phyloP scores from a whole-genome alignment of 2,113 vertebrate genomes.

The Trinectes maculatus region DNA sequence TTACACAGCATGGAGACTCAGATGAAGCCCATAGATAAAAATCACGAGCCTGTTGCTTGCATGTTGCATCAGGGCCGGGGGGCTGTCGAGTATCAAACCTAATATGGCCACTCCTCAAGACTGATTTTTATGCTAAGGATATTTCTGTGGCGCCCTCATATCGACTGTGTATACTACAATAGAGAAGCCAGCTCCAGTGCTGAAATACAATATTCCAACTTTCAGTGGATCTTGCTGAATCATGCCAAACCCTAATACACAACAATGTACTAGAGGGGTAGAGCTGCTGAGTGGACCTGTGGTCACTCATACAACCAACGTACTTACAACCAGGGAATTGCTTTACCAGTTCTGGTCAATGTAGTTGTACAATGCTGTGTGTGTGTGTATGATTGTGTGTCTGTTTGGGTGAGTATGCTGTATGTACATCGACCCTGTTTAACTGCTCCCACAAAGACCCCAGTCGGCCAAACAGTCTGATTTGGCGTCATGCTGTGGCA shows the following conservation, averaged over 20 bases:
- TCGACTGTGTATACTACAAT: neutral
- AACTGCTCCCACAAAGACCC: constrained; percentile 22
- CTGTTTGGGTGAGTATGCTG: constrained; percentile 3
- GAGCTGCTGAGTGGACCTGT: constrained; percentile 21
- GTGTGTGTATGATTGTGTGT: neutral
- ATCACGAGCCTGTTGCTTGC: constrained; percentile 42
- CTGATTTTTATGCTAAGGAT: neutral
- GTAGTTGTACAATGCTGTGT: constrained; percentile 20
- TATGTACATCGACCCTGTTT: neutral
- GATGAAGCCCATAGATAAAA: constrained; percentile 13
- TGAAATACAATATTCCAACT: too few relatives aligned
- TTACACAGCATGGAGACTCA: constrained; percentile 32
- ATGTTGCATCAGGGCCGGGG: constrained; percentile 48
- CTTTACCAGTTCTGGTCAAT: constrained; percentile 47
- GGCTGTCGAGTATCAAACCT: constrained; percentile 14
- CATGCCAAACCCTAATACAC: neutral
- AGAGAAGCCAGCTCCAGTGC: too few relatives aligned
- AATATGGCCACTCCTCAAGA: constrained; percentile 11
- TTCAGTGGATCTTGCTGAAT: neutral
- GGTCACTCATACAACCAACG: constrained; percentile 22
- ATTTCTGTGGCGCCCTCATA: neutral
- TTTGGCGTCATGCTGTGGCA: constrained; percentile 15
- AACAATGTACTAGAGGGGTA: constrained; percentile 2
- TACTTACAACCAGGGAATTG: constrained; percentile 34
- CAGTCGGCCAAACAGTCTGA: constrained; percentile 4